Conservation (phyloP, 1,140 invertebrate genomes). For the Antheraea pernyi region DNA sequence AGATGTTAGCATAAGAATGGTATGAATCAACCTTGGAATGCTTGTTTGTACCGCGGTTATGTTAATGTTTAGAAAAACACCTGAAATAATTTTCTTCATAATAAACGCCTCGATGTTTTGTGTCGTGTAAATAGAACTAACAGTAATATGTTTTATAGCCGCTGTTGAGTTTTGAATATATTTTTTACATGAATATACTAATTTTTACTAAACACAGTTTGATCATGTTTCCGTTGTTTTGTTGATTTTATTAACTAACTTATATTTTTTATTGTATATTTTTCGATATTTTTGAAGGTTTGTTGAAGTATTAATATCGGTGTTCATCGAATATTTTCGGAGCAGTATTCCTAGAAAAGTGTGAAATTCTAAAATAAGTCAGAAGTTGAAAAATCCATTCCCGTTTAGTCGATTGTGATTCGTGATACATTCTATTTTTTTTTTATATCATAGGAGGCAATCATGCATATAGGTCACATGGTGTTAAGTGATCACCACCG, state of each 20-base stretch:
- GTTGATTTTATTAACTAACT: not conserved
- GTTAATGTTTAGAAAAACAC: conserved; percentile 2
- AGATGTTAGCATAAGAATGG: conserved; percentile 52
- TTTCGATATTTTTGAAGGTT: not conserved
- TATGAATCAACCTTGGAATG: conserved; percentile 30
- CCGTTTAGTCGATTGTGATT: not conserved
- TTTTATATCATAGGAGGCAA: too few relatives aligned
- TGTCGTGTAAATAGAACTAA: not conserved
- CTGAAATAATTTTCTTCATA: conserved; percentile 3
- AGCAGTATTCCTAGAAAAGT: not conserved
- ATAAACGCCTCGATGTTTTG: not conserved
- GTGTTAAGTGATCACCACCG: too few relatives aligned
- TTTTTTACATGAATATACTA: not conserved
- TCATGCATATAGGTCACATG: too few relatives aligned
- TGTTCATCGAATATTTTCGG: not conserved
- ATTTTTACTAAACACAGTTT: not conserved
- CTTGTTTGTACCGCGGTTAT: not conserved
- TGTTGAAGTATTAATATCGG: not conserved
- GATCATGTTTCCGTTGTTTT: not conserved
- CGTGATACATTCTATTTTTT: not conserved
- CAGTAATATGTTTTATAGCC: not conserved
- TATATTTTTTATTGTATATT: not conserved
- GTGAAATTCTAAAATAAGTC: not conserved
- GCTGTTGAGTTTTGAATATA: not conserved
- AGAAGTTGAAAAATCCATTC: not conserved